Evolutionary conservation across 2,888 invertebrate genomes (phyloP), one percentile per base, ranked within the genome.

Genomic region (Oxytorus armatus): DNA sequence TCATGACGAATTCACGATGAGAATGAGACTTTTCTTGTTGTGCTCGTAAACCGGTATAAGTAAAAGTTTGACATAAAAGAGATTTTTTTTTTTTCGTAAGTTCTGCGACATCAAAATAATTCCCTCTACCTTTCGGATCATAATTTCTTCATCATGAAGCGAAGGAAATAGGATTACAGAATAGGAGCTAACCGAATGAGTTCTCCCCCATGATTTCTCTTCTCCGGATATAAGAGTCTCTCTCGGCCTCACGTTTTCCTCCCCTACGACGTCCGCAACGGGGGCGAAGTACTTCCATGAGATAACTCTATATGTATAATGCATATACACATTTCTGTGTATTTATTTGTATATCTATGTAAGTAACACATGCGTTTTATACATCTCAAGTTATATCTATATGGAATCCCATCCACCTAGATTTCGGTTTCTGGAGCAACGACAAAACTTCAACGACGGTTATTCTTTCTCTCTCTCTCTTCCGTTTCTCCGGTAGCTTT

Each of bases 361-460:
- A 44, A 14, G 7, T 8, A 44, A 44, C 21, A 10, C 8, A 21
- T 21, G 21, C 21, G 16, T 16, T 47, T 14, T 47, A 49, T 21
- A 8, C 14, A 49, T 1, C 8, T n/a, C n/a, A n/a, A n/a, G n/a
- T n/a, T 8, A 36, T 29, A 10, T 36, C 1, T 36, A 8, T 36
- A 7, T 36, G 36, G 36, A 36, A 1, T 3, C 39, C 42, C 65
- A 72, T 69, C 72, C 69, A 76, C 73, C 74, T 61, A 78, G 72
- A 83, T 82, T 79, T 44, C 23, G 74, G 74, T 81, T 82, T 81
- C 82, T 82, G 75, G 81, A 79, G 69, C 79, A 83, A 82, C 77
- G 82, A 65, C 18, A 51, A n/a, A 49, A n/a, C n/a, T 55, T 23
- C n/a, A 47, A 51, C 25, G 77, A 47, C 44, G 51, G 51, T 21